Evolutionary conservation across 2,797 vertebrate genomes (phyloP).

Genomic region (Fistularia tabacaria): DNA sequence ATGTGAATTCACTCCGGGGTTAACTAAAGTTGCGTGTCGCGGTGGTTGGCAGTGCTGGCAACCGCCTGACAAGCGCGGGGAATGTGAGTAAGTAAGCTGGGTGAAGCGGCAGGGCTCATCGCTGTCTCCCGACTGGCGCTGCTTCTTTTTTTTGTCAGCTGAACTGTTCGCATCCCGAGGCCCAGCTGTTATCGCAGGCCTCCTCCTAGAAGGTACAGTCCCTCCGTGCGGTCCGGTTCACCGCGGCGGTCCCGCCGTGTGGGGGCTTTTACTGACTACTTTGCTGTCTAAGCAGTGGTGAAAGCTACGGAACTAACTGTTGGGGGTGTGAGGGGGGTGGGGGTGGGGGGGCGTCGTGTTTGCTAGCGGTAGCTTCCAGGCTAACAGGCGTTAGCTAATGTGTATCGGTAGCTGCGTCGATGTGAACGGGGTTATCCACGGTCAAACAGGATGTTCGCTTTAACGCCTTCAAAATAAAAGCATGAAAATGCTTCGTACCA

Average conservation of each 20-base stretch:
- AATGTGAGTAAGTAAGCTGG: constrained; percentile 51
- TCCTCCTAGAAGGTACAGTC: constrained; percentile 44
- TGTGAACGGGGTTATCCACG: constrained; percentile 11
- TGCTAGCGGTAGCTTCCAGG: constrained; percentile 40
- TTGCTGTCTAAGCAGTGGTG: neutral
- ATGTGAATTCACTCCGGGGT: constrained; percentile 32
- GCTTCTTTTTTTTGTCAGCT: constrained; percentile 48
- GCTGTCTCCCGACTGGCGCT: constrained; percentile 51
- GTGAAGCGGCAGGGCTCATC: constrained; percentile 47
- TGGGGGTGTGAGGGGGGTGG: neutral
- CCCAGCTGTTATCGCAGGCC: constrained; percentile 46
- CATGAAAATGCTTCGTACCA: neutral
- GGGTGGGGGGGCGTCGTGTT: constrained; percentile 2
- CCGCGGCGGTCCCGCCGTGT: too few relatives aligned
- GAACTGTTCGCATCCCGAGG: constrained; percentile 59
- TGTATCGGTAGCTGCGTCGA: constrained; percentile 19
- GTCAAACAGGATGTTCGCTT: constrained; percentile 17
- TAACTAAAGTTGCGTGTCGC: constrained; percentile 9
- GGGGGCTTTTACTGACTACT: neutral
- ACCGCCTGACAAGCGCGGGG: constrained; percentile 37
- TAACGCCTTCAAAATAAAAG: constrained; percentile 41
- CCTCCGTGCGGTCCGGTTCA: fast-evolving
- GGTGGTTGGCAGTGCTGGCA: constrained; percentile 37
- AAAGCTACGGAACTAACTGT: neutral
- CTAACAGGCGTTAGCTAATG: constrained; percentile 41